These are phyloP conservation scores for Chaetops frenatus DNA, from an alignment of 2,113 vertebrate species.

Conservation along the genomic window DNA sequence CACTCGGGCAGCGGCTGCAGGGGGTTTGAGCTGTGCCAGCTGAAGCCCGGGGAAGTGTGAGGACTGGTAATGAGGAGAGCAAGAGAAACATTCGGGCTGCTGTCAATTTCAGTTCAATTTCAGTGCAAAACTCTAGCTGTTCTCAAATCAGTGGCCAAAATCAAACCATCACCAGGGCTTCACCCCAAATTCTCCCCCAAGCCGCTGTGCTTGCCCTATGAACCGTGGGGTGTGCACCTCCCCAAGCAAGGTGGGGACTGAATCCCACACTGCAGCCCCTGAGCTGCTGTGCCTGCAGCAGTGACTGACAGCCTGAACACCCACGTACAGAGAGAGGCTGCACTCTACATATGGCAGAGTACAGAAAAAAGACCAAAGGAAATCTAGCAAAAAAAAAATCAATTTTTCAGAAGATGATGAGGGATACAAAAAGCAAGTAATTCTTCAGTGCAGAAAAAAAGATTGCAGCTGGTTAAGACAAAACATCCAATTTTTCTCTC, in stretches of 20 bases:
- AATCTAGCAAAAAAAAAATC: neutral
- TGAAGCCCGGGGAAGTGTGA: neutral
- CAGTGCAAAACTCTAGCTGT: neutral
- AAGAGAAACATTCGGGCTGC: fast-evolving
- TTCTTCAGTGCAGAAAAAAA: neutral
- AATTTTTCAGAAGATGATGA: neutral
- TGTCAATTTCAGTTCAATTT: fast-evolving
- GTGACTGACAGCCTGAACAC: conserved; percentile 49
- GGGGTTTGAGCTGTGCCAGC: neutral
- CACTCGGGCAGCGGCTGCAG: neutral
- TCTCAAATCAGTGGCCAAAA: neutral
- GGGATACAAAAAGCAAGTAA: neutral
- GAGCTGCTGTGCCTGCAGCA: neutral
- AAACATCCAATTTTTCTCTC: neutral
- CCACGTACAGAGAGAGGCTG: neutral
- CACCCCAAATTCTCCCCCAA: neutral
- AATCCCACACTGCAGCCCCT: neutral
- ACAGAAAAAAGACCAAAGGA: neutral
- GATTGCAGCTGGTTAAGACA: neutral
- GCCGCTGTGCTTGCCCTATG: fast-evolving
- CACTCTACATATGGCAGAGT: neutral
- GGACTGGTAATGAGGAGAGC: neutral
- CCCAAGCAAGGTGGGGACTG: neutral
- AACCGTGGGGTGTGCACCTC: neutral
- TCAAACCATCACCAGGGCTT: fast-evolving